Conservation (phyloP, 2,113 vertebrate genomes). For the Scomber japonicus region DNA sequence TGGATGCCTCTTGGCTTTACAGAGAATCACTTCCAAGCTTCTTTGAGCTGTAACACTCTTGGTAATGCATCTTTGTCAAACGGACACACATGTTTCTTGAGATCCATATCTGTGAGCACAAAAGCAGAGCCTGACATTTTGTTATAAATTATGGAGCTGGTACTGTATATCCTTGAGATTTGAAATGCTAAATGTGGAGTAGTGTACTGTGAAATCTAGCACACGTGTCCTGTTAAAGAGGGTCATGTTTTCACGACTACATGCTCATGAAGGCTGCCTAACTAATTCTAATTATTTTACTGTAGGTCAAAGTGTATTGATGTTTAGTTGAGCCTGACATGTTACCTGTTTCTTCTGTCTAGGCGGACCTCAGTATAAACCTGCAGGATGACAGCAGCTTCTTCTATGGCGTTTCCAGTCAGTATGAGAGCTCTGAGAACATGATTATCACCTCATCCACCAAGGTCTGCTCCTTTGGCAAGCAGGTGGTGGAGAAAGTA, state of each 20-base stretch:
- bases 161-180: constrained; percentile 10
- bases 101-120: constrained; percentile 6
- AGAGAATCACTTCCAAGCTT: constrained; percentile 44
- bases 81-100: constrained; percentile 13
- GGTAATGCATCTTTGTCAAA: constrained; percentile 17
- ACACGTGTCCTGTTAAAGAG: not conserved
- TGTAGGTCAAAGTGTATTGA: constrained; percentile 2
- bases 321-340: not conserved
- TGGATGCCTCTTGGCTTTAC: constrained; percentile 62
- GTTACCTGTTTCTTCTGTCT: constrained; percentile 17
- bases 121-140: constrained; percentile 17
- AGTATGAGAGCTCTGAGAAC: constrained; percentile 95
- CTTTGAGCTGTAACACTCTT: constrained; percentile 54
- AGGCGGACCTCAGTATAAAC: constrained; percentile 95
- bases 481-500: constrained; percentile 98
- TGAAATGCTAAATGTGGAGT: not conserved
- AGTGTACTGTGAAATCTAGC: not conserved
- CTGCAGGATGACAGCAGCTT: constrained; percentile 93
- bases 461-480: constrained; percentile 97
- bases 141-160: constrained; percentile 11
- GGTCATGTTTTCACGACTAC: not conserved
- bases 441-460: constrained; percentile 97
- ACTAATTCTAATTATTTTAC: not conserved
- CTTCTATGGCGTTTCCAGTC: constrained; percentile 97
- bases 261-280: not conserved